Base-by-base conservation (phyloP, 2,888 invertebrate species). In the Coenonympha glycerion region DNA sequence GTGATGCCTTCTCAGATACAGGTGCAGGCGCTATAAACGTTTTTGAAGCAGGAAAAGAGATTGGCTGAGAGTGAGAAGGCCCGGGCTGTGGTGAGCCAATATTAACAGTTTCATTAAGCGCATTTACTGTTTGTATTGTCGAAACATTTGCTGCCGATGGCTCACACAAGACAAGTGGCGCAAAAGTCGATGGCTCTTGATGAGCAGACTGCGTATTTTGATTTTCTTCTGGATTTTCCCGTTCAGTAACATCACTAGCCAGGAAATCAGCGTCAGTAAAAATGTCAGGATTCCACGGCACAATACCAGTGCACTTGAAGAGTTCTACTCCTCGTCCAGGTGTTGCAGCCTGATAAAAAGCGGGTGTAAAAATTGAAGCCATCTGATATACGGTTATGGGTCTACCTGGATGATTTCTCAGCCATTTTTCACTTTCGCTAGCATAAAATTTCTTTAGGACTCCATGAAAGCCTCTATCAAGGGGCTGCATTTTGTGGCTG, bases 371-470 rank as follows among this genome's bases (percentile, higher is more conserved):
- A 13, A 30, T 30, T 42, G 19, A n/a, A 11, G 11, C 18, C 3
- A 42, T 42, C 19, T 42, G 42, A 13, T 11, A 30, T 18, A 30
- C 33, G 21, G 41, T 48, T 13, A 64, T 58, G 3, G 31, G 53
- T 45, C 60, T 47, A 2, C 62, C 60, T 30, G 64, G 64, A 49
- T 64, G 52, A 44, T 60, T 60, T 2, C 53, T 31, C 19, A 62
- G 5, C 58, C 61, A 63, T 54, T 62, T 61, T 42, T 66, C 56
- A 55, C 60, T 60, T 47, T 60, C 58, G n/a, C 13, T 24, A 5
- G 56, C 40, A 36, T 55, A 62, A 41, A 40, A 58, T 11, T 21
- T 61, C 45, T 66, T 62, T n/a, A 60, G 15, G 18, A 16, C 41
- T 15, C 15, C 26, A 19, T 55, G 47, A 36, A 59, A 50, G 6